Conservation (phyloP, 1,140 invertebrate genomes). For the Meteorus sp. region DNA sequence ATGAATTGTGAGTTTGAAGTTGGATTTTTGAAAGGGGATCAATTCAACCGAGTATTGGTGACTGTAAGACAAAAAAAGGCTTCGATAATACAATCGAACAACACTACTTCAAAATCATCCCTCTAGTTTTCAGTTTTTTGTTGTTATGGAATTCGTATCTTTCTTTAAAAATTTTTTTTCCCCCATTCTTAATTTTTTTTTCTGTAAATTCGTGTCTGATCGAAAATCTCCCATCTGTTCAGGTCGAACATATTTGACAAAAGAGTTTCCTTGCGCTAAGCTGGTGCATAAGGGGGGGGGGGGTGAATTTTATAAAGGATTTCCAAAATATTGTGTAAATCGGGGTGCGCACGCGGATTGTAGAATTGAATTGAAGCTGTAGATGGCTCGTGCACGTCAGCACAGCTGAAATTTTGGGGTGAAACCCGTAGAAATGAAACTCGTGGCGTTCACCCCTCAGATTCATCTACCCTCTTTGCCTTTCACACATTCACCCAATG, state of each 20-base stretch:
- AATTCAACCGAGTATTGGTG: no score
- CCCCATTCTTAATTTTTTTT: conserved; percentile 22
- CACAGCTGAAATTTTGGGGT: conserved; percentile 56
- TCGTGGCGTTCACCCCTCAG: conserved; percentile 7
- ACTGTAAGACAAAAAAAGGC: no score
- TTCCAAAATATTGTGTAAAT: conserved; percentile 63
- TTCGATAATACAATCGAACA: no score
- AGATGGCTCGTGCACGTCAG: conserved; percentile 27
- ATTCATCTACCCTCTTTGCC: conserved; percentile 1
- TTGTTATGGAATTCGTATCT: conserved; percentile 34
- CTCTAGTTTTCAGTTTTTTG: conserved; percentile 22
- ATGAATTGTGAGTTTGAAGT: neutral
- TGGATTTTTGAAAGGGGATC: no score
- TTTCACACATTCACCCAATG: conserved; percentile 15
- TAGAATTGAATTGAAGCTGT: conserved; percentile 30
- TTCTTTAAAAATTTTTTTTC: conserved; percentile 48
- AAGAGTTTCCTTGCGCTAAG: conserved; percentile 37
- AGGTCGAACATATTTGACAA: conserved; percentile 42
- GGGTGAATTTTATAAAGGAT: conserved; percentile 54
- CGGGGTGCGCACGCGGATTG: conserved; percentile 30
- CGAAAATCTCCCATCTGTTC: conserved; percentile 51
- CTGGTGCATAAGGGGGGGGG: conserved; percentile 34
- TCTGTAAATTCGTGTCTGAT: conserved; percentile 26
- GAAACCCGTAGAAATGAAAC: conserved; percentile 48
- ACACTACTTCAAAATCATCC: no score